Evolutionary conservation across 2,113 vertebrate species (phyloP).

Genomic region (Alexandromys fortis): DNA sequence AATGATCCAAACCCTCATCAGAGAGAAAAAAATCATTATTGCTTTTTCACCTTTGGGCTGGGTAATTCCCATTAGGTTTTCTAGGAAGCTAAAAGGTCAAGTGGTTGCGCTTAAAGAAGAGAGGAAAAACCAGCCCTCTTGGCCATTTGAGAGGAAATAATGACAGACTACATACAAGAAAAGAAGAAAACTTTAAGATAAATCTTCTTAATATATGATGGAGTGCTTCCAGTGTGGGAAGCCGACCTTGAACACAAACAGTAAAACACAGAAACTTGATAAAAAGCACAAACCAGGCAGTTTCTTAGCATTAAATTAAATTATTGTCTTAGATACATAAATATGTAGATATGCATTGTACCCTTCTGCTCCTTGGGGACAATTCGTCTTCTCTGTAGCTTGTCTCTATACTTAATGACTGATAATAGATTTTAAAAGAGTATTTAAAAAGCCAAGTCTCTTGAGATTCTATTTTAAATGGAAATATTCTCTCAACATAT

Average conservation of each 20-base stretch:
- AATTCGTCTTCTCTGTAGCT: slow-evolving; percentile 66
- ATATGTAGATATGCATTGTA: slow-evolving; percentile 60
- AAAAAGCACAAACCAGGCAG: slow-evolving; percentile 78
- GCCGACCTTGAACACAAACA: slow-evolving; percentile 78
- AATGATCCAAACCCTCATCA: not conserved
- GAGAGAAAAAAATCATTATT: slow-evolving; percentile 6
- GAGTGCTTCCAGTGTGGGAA: slow-evolving; percentile 77
- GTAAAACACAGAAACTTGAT: slow-evolving; percentile 78
- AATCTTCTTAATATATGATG: slow-evolving; percentile 76
- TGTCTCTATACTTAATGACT: slow-evolving; percentile 80
- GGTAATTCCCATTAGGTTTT: slow-evolving; percentile 32
- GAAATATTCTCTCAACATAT: slow-evolving; percentile 67
- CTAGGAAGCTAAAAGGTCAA: slow-evolving; percentile 35
- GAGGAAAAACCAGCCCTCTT: not conserved
- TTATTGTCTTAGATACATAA: slow-evolving; percentile 73
- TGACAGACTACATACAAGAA: not conserved
- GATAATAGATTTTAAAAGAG: slow-evolving; percentile 71
- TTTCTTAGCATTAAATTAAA: slow-evolving; percentile 80
- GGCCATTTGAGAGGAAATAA: slow-evolving; percentile 10
- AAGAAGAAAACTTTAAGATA: slow-evolving; percentile 69
- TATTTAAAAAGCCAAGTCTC: slow-evolving; percentile 78
- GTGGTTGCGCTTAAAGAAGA: not conserved
- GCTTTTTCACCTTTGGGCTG: not conserved
- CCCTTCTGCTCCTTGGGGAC: slow-evolving; percentile 29
- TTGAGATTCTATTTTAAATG: slow-evolving; percentile 60